phyloP scores from a whole-genome alignment of 2,113 vertebrate genomes.

The Chrysemys picta region DNA sequence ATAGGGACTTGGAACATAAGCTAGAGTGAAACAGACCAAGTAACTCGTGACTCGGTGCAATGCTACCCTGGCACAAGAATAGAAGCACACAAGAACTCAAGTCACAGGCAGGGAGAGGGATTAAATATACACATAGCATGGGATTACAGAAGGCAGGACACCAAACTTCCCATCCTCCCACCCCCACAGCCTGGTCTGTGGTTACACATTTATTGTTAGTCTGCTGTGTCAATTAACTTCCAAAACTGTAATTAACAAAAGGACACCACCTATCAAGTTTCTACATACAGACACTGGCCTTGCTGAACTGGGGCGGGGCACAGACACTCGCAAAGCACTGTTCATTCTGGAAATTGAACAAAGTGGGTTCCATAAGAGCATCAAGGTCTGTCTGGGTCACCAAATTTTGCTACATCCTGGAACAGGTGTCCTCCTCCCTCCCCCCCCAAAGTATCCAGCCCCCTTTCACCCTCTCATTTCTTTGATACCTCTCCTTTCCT shows the following conservation, averaged over 20 bases:
- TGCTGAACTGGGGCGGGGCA: neutral
- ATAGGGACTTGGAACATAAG: neutral
- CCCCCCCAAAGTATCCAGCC: rapidly evolving
- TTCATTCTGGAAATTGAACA: neutral
- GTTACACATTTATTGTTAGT: constrained; percentile 23
- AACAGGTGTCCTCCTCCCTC: neutral
- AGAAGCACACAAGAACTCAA: neutral
- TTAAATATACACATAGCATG: constrained; percentile 26
- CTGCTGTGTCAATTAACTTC: constrained; percentile 25
- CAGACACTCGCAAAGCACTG: neutral
- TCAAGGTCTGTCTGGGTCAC: neutral
- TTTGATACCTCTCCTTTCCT: neutral
- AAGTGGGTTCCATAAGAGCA: neutral
- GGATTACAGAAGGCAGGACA: constrained; percentile 29
- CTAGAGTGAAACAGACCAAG: neutral
- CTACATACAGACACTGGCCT: neutral
- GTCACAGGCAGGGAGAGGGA: constrained; percentile 20
- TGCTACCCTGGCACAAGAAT: neutral
- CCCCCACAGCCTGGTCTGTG: neutral
- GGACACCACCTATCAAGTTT: neutral
- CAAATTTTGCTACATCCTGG: neutral
- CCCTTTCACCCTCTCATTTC: neutral
- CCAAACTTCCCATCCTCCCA: constrained; percentile 7
- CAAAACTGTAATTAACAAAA: neutral
- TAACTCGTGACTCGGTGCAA: neutral